These are phyloP conservation scores for Phenganax stokvisi DNA, from an alignment of 92 coral and sea anemone genomes.

Conservation along the genomic window DNA sequence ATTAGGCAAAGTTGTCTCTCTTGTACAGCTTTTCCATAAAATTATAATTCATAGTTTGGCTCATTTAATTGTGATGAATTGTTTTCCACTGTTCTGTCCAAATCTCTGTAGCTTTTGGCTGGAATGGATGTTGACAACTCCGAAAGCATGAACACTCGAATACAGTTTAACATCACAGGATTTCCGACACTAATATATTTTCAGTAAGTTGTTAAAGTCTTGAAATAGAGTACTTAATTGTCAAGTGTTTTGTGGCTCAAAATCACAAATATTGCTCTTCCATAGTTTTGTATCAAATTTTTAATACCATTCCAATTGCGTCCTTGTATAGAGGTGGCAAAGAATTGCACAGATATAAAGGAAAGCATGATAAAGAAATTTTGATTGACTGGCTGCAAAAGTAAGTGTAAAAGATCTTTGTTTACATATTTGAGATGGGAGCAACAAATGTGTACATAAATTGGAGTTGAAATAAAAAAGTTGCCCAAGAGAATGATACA, in stretches of 20 bases:
- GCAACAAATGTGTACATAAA: background rate
- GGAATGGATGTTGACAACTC: slow-evolving; percentile 96
- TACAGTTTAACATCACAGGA: slow-evolving; percentile 87
- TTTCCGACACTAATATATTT: slow-evolving; percentile 92
- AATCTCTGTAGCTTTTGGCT: slow-evolving; percentile 63
- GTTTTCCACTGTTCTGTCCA: background rate
- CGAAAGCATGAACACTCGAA: slow-evolving; percentile 68
- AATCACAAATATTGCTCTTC: too few species aligned
- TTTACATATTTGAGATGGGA: background rate
- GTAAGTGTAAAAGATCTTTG: slow-evolving; percentile 43
- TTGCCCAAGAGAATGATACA: too few species aligned
- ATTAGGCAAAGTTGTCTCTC: too few species aligned
- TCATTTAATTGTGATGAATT: background rate
- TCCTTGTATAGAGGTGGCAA: slow-evolving; percentile 52
- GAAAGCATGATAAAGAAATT: slow-evolving; percentile 83
- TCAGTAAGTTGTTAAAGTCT: slow-evolving; percentile 51
- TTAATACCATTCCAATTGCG: background rate
- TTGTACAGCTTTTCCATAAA: too few species aligned
- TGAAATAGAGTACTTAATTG: background rate
- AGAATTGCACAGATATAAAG: slow-evolving; percentile 72
- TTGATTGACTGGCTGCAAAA: slow-evolving; percentile 80
- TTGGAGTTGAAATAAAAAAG: too few species aligned
- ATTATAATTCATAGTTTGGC: too few species aligned
- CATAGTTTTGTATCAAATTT: background rate
- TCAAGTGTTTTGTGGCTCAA: background rate